Conservation (phyloP, 2,113 vertebrate genomes). For the Cygnus buccinator region DNA sequence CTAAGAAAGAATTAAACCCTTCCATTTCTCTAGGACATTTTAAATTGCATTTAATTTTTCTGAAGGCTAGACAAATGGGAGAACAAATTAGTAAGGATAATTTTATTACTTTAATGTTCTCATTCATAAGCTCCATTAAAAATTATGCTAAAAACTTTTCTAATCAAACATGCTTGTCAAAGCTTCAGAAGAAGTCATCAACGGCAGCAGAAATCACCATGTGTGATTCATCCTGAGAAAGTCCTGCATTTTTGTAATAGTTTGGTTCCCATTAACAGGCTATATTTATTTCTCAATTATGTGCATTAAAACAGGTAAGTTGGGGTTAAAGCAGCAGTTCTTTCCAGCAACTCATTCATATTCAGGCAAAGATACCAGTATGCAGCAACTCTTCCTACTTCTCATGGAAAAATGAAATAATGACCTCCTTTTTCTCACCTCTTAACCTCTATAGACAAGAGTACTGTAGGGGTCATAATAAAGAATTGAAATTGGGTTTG, state of each 20-base stretch:
- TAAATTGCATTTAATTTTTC: background rate
- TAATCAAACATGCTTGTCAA: background rate
- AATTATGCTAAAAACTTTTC: background rate
- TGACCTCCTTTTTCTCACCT: constrained; percentile 2
- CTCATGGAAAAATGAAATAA: constrained; percentile 13
- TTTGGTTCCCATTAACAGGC: background rate
- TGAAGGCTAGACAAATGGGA: background rate
- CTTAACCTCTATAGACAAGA: background rate
- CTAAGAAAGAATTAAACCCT: background rate
- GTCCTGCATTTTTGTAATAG: background rate
- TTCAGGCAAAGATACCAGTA: constrained; percentile 1
- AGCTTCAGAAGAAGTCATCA: background rate
- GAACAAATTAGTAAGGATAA: background rate
- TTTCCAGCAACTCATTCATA: background rate
- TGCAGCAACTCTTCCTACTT: background rate
- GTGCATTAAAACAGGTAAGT: background rate
- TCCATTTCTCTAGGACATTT: background rate
- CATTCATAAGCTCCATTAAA: background rate
- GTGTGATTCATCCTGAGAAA: background rate
- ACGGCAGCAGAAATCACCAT: background rate
- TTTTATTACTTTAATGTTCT: background rate
- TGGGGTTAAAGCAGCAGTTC: background rate
- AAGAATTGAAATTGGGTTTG: constrained; percentile 14
- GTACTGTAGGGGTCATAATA: background rate
- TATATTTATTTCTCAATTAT: background rate